Evolutionary conservation across 2,113 vertebrate genomes (phyloP).

Genomic region (Megaceryle maxima): DNA sequence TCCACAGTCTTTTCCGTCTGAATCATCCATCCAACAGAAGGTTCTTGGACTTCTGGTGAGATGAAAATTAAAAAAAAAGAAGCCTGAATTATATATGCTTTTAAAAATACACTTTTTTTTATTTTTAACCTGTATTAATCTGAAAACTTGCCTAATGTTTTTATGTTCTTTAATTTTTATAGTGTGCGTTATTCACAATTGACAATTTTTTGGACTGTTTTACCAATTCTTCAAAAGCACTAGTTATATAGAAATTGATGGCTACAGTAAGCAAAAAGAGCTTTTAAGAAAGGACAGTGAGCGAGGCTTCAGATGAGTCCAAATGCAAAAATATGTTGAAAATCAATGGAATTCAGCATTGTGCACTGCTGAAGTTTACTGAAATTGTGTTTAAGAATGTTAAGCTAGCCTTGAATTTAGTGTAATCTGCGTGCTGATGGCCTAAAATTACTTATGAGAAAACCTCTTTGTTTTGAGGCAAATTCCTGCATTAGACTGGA

Average conservation of each 20-base stretch:
- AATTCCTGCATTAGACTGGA: neutral
- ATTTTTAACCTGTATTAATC: neutral
- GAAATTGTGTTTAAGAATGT: neutral
- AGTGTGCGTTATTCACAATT: neutral
- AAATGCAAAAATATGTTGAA: neutral
- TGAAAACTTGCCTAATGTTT: neutral
- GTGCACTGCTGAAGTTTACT: neutral
- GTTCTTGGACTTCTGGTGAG: conserved; percentile 97
- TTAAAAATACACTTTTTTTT: neutral
- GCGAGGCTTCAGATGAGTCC: neutral
- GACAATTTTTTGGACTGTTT: neutral
- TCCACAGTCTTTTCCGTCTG: conserved; percentile 91
- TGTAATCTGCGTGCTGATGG: neutral
- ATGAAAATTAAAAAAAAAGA: neutral
- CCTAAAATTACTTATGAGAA: neutral
- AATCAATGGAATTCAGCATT: neutral
- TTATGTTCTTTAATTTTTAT: neutral
- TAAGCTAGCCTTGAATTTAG: neutral
- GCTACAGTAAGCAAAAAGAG: neutral
- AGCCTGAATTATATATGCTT: neutral
- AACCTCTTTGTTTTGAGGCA: neutral
- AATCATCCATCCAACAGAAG: conserved; percentile 98
- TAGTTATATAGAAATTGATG: neutral
- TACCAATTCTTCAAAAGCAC: neutral
- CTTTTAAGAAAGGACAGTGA: neutral